Evolutionary conservation across 2,113 vertebrate genomes (phyloP), one percentile per base, ranked within the genome.

Genomic region (Dendrocopos noguchii): DNA sequence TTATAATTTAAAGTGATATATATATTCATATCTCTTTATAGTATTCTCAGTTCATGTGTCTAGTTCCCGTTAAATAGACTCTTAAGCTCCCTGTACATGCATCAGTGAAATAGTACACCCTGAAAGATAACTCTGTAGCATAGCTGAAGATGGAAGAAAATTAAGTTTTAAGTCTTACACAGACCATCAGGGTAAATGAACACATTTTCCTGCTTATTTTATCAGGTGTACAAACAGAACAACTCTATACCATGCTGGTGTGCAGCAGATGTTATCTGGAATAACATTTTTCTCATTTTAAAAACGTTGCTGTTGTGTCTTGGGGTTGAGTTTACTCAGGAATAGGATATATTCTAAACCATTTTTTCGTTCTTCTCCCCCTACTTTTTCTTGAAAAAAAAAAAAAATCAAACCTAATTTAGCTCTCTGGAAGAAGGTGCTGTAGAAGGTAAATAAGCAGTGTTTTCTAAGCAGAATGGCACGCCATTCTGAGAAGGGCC

Each of bases 381-480:
- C 39, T 44, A 7, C 24, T 74, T 25, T 27, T 52, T 28, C 21
- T 19, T 74, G 53, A 9, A 73, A 75, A 91, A 63, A 55, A 63
- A 55, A 28, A 9, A 39, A 39, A 28, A 36, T 39, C 25, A 65
- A 24, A 24, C 29, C 55, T 80, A 84, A 57, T 87, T 47, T 56
- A 77, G 15, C 33, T 33, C 47, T 93, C 85, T 94, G 47, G 70
- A 65, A 84, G 33, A 21, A 90, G 88, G 57, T 80, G 22, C 19
- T 82, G 60, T 73, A 67, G 75, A 89, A 73, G 87, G 93, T 67
- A 95, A 96, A 78, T 89, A 73, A 80, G 47, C 44, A 67, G 70
- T 91, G 44, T 94, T 95, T 88, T 93, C 80, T 80, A 90, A 87
- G 89, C 78, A 94, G 84, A 91, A 87, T 94, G 61, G n/a, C 94